These are phyloP conservation scores for Batillaria attramentaria DNA, from an alignment of 1,140 invertebrate species.

Conservation along the genomic window DNA sequence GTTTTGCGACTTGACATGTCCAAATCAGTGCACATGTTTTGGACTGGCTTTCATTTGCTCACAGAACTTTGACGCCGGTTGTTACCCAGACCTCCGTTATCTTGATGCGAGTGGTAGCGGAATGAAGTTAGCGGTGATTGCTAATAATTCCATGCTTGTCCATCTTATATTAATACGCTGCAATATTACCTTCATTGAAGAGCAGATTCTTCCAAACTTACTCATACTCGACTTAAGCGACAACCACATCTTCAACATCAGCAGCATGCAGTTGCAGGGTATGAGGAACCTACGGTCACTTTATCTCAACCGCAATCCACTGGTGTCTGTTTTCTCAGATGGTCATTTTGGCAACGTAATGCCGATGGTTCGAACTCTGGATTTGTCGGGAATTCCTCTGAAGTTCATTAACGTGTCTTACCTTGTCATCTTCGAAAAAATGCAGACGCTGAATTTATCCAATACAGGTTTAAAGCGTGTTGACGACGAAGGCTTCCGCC, in stretches of 20 bases:
- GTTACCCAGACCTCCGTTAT: conserved; percentile 12
- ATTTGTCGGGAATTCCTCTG: background rate
- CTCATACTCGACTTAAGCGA: conserved; percentile 26
- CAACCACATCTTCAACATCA: conserved; percentile 16
- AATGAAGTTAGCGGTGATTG: background rate
- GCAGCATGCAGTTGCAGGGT: background rate
- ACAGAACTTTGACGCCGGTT: background rate
- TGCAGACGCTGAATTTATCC: conserved; percentile 29
- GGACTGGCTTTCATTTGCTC: conserved; percentile 29
- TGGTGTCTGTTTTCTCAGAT: background rate
- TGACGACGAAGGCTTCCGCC: conserved; percentile 28
- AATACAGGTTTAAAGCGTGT: conserved; percentile 25
- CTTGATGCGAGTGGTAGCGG: conserved; percentile 3
- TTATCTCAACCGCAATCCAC: background rate
- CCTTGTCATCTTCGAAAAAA: background rate
- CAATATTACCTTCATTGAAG: background rate
- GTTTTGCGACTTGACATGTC: conserved; percentile 32
- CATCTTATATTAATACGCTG: conserved; percentile 8
- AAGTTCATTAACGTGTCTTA: background rate
- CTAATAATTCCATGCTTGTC: conserved; percentile 3
- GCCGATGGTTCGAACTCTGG: background rate
- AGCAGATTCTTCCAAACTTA: conserved; percentile 19
- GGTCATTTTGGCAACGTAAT: background rate
- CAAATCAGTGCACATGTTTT: conserved; percentile 23
- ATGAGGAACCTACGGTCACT: background rate